phyloP scores from a whole-genome alignment of 2,888 invertebrate species.

The Lasiommata megera region DNA sequence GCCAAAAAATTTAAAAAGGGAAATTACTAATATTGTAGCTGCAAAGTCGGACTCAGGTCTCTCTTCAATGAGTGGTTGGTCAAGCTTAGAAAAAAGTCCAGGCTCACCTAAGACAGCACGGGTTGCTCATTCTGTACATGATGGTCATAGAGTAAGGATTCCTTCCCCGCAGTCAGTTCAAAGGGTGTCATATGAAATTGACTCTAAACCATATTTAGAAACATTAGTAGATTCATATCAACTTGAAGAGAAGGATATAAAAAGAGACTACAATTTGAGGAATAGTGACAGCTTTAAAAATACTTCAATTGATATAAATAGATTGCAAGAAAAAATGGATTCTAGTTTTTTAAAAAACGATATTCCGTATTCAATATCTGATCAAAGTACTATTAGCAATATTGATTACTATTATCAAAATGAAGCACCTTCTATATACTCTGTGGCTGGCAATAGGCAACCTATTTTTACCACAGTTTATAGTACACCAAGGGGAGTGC shows the following conservation, averaged over 20 bases:
- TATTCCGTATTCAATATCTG: slow-evolving; percentile 48
- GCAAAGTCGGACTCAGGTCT: slow-evolving; percentile 93
- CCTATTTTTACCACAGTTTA: slow-evolving; percentile 88
- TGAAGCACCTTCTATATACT: slow-evolving; percentile 86
- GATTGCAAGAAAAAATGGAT: slow-evolving; percentile 57
- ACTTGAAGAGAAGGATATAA: slow-evolving; percentile 55
- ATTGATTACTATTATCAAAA: slow-evolving; percentile 71
- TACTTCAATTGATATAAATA: slow-evolving; percentile 54
- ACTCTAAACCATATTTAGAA: slow-evolving; percentile 77
- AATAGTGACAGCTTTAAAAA: slow-evolving; percentile 56
- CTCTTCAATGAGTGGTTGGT: slow-evolving; percentile 93
- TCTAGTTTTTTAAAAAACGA: slow-evolving; percentile 55
- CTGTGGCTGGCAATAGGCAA: slow-evolving; percentile 87
- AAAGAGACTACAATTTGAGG: slow-evolving; percentile 56
- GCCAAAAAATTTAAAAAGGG: slow-evolving; percentile 84
- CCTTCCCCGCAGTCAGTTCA: slow-evolving; percentile 66
- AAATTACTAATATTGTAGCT: slow-evolving; percentile 83
- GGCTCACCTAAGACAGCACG: slow-evolving; percentile 86
- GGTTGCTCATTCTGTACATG: slow-evolving; percentile 60
- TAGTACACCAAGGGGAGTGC: slow-evolving; percentile 84
- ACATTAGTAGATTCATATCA: slow-evolving; percentile 79
- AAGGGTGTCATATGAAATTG: slow-evolving; percentile 62
- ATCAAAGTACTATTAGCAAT: slow-evolving; percentile 57
- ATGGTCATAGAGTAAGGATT: slow-evolving; percentile 65
- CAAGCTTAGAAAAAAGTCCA: slow-evolving; percentile 92